Evolutionary conservation across 30 jellyfish, hydroid and myxozoan species (phyloP).

Genomic region (Hydra vulgaris): DNA sequence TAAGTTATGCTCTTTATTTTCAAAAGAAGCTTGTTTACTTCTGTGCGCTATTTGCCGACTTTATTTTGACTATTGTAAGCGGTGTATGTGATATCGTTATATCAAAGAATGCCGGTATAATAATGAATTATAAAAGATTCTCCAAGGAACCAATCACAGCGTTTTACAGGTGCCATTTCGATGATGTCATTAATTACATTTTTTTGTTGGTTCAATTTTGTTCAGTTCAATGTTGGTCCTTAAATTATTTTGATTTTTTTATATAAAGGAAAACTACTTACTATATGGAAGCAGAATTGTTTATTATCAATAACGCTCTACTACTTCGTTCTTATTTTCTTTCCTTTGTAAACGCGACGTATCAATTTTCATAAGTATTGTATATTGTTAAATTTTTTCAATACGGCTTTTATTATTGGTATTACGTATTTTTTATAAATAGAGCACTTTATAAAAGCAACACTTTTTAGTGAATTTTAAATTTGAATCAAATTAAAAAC

Average conservation of each 20-base stretch:
- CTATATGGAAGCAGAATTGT: no score
- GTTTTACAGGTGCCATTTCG: conserved; percentile 98
- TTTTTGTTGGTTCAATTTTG: conserved; percentile 11
- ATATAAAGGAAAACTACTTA: no score
- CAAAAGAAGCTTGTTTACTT: conserved; percentile 25
- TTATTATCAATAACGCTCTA: no score
- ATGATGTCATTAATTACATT: conserved; percentile 90
- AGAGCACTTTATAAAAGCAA: no score
- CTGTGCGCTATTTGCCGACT: conserved; percentile 40
- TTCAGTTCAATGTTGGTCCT: conserved; percentile 26
- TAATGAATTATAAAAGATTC: conserved; percentile 71
- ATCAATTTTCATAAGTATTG: no score
- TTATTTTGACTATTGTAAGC: conserved; percentile 64
- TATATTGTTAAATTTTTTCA: no score
- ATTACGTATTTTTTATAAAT: no score
- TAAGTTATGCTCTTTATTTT: conserved; percentile 31
- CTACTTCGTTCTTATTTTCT: no score
- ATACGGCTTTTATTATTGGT: no score
- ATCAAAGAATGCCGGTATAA: conserved; percentile 87
- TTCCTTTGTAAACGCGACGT: no score
- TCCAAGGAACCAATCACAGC: conserved; percentile 84
- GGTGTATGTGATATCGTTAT: conserved; percentile 77
- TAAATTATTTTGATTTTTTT: conserved; percentile 26
- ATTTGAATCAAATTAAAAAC: no score
- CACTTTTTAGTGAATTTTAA: no score